Evolutionary conservation across 2,113 vertebrate genomes (phyloP).

Genomic region (Myotis lucifugus): DNA sequence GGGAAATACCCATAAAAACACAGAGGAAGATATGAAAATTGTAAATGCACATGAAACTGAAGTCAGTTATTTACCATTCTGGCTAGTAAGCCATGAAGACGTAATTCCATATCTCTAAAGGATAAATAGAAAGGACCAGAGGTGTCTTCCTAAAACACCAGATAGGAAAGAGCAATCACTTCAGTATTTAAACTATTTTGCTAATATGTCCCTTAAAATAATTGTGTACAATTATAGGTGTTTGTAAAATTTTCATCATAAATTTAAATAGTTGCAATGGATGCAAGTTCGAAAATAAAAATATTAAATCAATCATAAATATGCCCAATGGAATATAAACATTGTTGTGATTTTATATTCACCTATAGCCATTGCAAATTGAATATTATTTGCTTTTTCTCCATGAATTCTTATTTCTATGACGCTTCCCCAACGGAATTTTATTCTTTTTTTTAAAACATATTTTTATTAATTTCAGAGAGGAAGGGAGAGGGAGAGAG

Average conservation of each 20-base stretch:
- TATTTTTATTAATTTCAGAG: too few relatives aligned
- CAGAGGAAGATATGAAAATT: background rate
- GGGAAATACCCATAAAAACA: background rate
- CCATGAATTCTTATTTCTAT: background rate
- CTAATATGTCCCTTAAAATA: background rate
- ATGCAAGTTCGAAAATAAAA: background rate
- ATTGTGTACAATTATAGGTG: background rate
- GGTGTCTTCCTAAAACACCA: background rate
- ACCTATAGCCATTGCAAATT: background rate
- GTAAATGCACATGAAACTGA: background rate
- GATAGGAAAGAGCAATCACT: background rate
- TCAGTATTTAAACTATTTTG: background rate
- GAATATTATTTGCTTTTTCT: background rate
- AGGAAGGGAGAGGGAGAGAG: too few relatives aligned
- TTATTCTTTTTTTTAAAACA: background rate
- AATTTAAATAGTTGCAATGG: background rate
- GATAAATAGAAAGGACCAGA: background rate
- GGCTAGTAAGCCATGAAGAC: background rate
- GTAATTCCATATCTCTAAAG: background rate
- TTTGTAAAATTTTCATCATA: background rate
- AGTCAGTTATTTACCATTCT: background rate
- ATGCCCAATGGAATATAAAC: background rate
- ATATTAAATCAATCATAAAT: background rate
- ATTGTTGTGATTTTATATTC: background rate
- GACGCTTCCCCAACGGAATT: background rate